Conservation (phyloP, 2,797 vertebrate genomes). For the Salarias fasciatus region DNA sequence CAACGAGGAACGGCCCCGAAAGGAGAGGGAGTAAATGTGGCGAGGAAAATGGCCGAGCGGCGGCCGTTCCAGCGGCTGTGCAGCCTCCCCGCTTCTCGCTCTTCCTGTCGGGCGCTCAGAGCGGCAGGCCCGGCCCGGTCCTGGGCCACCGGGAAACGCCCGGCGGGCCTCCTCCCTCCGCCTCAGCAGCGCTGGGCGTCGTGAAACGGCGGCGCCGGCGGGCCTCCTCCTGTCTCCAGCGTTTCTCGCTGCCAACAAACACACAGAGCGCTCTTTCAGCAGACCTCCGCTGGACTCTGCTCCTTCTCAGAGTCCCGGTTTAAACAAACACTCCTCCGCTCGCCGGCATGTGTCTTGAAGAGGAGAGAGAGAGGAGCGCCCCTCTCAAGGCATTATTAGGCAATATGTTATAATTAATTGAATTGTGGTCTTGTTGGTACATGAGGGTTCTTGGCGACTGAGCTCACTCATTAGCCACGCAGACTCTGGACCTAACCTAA, state of each 20-base stretch:
- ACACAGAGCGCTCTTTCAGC: constrained; percentile 75
- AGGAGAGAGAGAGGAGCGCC: constrained; percentile 34
- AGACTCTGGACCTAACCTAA: constrained; percentile 75
- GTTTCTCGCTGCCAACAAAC: constrained; percentile 79
- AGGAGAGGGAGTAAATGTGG: constrained; percentile 53
- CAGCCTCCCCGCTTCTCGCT: constrained; percentile 6
- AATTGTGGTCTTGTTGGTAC: constrained; percentile 73
- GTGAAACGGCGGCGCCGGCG: constrained; percentile 86
- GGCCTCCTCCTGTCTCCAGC: constrained; percentile 56
- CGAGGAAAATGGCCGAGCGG: constrained; percentile 43
- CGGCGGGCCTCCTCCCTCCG: constrained; percentile 70
- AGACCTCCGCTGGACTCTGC: constrained; percentile 49
- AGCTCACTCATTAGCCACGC: constrained; percentile 77
- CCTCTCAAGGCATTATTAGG: constrained; percentile 75
- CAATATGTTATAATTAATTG: constrained; percentile 78
- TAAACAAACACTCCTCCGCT: constrained; percentile 71
- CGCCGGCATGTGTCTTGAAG: constrained; percentile 50
- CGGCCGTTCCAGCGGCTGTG: constrained; percentile 17
- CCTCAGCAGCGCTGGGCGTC: constrained; percentile 81
- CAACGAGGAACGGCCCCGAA: constrained; percentile 56
- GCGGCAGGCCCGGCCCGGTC: constrained; percentile 37
- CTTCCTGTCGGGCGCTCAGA: constrained; percentile 15
- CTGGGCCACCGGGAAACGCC: constrained; percentile 54
- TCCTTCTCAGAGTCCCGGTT: constrained; percentile 59
- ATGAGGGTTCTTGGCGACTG: constrained; percentile 63